Evolutionary conservation across 1,140 invertebrate species (phyloP), one percentile per base, ranked within the genome.

Genomic region (Scylla paramamosain): DNA sequence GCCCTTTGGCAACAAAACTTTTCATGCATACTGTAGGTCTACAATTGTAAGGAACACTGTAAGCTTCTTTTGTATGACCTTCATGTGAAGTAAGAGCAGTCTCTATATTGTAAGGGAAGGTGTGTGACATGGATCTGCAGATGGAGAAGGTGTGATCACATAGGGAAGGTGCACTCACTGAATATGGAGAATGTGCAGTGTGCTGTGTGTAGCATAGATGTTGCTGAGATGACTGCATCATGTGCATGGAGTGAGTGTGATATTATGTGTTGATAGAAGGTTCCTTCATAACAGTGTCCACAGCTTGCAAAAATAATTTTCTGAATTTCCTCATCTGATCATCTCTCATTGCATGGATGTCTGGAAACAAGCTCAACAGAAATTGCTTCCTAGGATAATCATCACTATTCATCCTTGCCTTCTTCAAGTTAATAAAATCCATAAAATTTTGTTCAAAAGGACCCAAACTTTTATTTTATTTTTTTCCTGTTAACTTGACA

Each of bases 221-320:
- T 84, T 84, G 83, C 83, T 84, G 83, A 84, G 83, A 84, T 84
- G 83, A 84, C 31, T 84, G 83, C 83, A 20, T 84, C 83, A 84
- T 84, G 31, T 84, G 83, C 83, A 32, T 84, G 83, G 83, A 7
- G 83, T 84, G 83, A 84, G 83, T 84, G 6, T 84, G 83, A 20
- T 4, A 84, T 84, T 84, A 20, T 84, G 83, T 84, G 83, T 84
- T 84, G 83, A 84, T 28, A 84, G 31, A 84, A 84, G 90, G 90
- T n/a, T 91, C 14, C 31, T 91, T 45, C 46, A 91, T 25, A 45
- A 91, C 90, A 48, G 90, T 52, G 46, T 91, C 48, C 46, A 91
- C 90, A n/a, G 90, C 90, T 39, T 91, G 20, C 90, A 91, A 91
- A 48, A 91, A 31, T 91, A 91, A 91, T 52, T 52, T 91, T 91